phyloP scores from a whole-genome alignment of 2,113 vertebrate genomes.

The Martes martes region DNA sequence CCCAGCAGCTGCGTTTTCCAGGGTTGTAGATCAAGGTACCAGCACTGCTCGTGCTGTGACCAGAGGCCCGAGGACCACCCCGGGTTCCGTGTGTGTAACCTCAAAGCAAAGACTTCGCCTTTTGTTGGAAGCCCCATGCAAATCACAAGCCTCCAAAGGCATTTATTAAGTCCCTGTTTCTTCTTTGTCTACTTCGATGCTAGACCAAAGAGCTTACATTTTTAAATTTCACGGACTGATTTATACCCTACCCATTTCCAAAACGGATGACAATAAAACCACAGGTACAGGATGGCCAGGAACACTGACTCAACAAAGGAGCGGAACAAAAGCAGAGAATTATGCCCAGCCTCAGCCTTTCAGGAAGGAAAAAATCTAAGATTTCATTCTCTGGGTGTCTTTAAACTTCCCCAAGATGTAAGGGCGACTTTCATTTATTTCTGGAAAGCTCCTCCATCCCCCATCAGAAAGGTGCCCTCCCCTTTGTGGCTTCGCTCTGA shows the following conservation, averaged over 20 bases:
- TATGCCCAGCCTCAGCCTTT: neutral
- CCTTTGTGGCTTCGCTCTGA: neutral
- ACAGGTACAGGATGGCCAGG: conserved; percentile 26
- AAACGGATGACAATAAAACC: conserved; percentile 41
- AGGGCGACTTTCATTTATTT: neutral
- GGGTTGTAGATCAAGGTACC: neutral
- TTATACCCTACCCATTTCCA: conserved; percentile 21
- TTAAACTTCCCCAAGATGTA: conserved; percentile 14
- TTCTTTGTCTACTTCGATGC: conserved; percentile 19
- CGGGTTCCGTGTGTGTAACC: neutral
- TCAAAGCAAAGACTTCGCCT: conserved; percentile 12
- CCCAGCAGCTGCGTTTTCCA: neutral
- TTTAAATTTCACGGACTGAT: conserved; percentile 3
- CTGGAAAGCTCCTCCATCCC: neutral
- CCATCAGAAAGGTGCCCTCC: neutral
- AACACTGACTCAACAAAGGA: conserved; percentile 14
- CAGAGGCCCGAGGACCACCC: neutral
- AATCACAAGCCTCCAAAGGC: neutral
- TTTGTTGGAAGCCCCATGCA: neutral
- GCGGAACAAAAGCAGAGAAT: conserved; percentile 32
- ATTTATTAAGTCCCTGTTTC: neutral
- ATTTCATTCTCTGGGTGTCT: conserved; percentile 44
- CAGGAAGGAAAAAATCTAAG: conserved; percentile 5
- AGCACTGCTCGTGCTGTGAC: neutral
- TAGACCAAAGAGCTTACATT: conserved; percentile 24